A percentile compares a stretch with the other conserved stretches of the same genome.
Conservation (phyloP, 2,113 vertebrate species). For the Irena cyanogastra region DNA sequence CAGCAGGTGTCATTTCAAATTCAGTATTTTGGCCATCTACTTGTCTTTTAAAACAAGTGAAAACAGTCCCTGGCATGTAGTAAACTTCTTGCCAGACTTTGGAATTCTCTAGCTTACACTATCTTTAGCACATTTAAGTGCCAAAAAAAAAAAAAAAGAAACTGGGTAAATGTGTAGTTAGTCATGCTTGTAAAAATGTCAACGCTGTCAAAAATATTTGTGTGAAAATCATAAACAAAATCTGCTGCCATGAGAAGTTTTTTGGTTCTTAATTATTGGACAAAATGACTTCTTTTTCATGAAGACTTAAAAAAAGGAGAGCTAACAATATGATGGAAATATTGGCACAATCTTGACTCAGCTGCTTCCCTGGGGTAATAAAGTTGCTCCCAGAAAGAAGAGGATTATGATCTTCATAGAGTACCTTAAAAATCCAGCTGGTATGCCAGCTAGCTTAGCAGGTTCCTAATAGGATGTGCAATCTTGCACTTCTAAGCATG, state of each 20-base stretch:
- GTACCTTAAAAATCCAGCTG: slow-evolving; percentile 4
- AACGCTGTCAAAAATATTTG: slow-evolving; percentile 51
- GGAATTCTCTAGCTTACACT: slow-evolving; percentile 9
- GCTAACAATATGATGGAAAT: slow-evolving; percentile 38
- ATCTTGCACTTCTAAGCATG: neutral
- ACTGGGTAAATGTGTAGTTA: slow-evolving; percentile 38
- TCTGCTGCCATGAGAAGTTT: slow-evolving; percentile 42
- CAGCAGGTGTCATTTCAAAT: slow-evolving; percentile 17
- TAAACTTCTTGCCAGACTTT: slow-evolving; percentile 11
- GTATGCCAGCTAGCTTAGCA: neutral
- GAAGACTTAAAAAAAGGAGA: neutral
- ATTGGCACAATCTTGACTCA: slow-evolving; percentile 53
- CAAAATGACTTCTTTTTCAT: slow-evolving; percentile 46
- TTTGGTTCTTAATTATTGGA: slow-evolving; percentile 45
- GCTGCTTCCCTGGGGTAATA: slow-evolving; percentile 52
- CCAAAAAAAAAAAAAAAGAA: neutral
- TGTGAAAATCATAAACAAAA: slow-evolving; percentile 63
- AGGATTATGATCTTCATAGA: slow-evolving; percentile 35
- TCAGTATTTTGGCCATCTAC: slow-evolving; percentile 17
- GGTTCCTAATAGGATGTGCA: slow-evolving; percentile 4
- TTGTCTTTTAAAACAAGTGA: slow-evolving; percentile 8
- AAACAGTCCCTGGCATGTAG: slow-evolving; percentile 7
- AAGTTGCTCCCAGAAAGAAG: slow-evolving; percentile 44
- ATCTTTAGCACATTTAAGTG: slow-evolving; percentile 2
- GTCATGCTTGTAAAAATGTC: slow-evolving; percentile 59